phyloP scores from a whole-genome alignment of 1,140 invertebrate species.

The Frieseomelitta varia region DNA sequence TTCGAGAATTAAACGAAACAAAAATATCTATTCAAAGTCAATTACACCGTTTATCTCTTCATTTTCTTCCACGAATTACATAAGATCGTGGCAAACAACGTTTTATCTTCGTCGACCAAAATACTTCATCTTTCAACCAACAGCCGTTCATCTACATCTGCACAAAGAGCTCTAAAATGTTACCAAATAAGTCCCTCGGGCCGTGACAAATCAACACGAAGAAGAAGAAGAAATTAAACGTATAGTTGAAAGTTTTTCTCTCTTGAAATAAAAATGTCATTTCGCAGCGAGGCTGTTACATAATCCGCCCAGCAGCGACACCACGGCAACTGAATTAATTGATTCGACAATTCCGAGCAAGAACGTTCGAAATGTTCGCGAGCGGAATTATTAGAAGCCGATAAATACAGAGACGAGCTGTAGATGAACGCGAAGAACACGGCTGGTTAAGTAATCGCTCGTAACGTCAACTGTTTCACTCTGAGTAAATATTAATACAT shows the following conservation, averaged over 20 bases:
- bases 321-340: slow-evolving; percentile 8
- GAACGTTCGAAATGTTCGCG: neutral
- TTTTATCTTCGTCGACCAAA: neutral
- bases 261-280: neutral
- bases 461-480: neutral
- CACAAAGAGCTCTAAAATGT: neutral
- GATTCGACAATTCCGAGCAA: neutral
- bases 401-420: neutral
- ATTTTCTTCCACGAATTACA: neutral
- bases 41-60: neutral
- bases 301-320: neutral
- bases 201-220: neutral
- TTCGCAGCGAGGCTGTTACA: neutral
- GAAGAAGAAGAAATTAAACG: neutral
- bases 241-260: neutral
- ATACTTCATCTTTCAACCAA: neutral
- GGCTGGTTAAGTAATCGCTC: slow-evolving; percentile 24
- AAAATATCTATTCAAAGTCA: too few relatives aligned
- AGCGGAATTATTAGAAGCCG: neutral
- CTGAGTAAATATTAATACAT: neutral
- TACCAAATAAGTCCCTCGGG: neutral
- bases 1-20: neutral
- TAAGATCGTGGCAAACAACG: neutral
- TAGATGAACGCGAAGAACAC: neutral
- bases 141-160: neutral